phyloP scores from a whole-genome alignment of 2,113 vertebrate species.

The Chaetodon trifascialis region DNA sequence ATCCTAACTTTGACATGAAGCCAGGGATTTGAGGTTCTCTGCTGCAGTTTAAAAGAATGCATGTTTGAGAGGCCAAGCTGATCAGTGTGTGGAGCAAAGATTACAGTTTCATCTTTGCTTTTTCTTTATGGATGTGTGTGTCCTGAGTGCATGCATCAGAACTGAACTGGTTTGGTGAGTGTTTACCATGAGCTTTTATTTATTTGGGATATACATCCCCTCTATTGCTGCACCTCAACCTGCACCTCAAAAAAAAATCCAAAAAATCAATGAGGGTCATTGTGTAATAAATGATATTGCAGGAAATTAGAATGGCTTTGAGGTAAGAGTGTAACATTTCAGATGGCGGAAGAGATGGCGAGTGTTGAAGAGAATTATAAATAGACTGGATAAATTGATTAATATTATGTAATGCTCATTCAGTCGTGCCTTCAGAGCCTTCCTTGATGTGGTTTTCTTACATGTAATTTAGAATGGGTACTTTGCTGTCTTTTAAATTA shows the following conservation, averaged over 20 bases:
- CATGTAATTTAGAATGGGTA: slow-evolving; percentile 54
- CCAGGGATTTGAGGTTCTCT: neutral
- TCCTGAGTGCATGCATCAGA: slow-evolving; percentile 7
- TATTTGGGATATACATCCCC: slow-evolving; percentile 27
- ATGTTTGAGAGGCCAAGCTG: neutral
- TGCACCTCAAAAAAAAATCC: neutral
- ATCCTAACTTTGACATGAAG: slow-evolving; percentile 40
- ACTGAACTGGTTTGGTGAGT: neutral
- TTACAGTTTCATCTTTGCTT: neutral
- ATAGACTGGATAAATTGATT: slow-evolving; percentile 51
- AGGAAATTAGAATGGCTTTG: slow-evolving; percentile 53
- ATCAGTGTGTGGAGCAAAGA: neutral
- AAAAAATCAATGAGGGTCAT: slow-evolving; percentile 35
- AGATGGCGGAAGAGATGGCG: slow-evolving; percentile 11
- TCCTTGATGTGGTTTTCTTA: slow-evolving; percentile 43
- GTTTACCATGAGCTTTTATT: slow-evolving; percentile 37
- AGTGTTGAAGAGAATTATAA: slow-evolving; percentile 25
- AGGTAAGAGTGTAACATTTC: slow-evolving; percentile 39
- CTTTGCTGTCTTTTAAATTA: slow-evolving; percentile 61
- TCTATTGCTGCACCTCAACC: neutral
- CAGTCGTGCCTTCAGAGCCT: slow-evolving; percentile 5
- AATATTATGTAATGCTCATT: slow-evolving; percentile 39
- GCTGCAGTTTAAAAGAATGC: slow-evolving; percentile 2
- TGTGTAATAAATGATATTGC: slow-evolving; percentile 44
- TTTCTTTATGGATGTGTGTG: neutral